Conservation (phyloP, 2,113 vertebrate genomes). For the Sphaerodactylus townsendi region DNA sequence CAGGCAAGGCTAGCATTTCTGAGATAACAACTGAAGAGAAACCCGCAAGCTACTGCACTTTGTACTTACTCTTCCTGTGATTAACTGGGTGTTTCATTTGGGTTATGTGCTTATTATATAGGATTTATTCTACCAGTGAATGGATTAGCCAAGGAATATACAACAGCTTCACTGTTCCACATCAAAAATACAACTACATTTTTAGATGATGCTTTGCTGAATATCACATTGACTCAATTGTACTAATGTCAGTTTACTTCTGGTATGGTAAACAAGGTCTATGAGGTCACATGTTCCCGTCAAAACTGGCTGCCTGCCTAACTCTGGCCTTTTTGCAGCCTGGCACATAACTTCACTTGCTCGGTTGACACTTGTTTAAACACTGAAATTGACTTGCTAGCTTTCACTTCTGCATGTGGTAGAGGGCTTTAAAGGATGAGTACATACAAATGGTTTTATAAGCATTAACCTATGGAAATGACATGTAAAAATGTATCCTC, state of each 20-base stretch:
- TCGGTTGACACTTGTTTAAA: neutral
- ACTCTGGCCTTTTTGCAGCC: neutral
- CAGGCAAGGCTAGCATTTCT: neutral
- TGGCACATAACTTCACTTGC: neutral
- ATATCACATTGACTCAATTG: neutral
- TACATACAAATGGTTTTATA: too few relatives aligned
- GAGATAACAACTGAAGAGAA: neutral
- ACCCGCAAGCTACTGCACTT: neutral
- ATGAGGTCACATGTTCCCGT: neutral
- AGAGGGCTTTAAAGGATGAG: neutral
- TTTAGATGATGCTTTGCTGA: too few relatives aligned
- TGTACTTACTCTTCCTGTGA: neutral
- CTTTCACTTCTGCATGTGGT: neutral
- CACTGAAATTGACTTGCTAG: neutral
- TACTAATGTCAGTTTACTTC: neutral
- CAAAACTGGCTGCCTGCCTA: neutral
- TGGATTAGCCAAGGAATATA: neutral
- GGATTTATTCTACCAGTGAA: neutral
- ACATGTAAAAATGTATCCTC: conserved; percentile 16
- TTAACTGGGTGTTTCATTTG: neutral
- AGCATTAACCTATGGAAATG: too few relatives aligned
- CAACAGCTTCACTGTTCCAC: neutral
- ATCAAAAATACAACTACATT: neutral
- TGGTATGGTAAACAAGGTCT: neutral
- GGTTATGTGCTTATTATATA: neutral